These are phyloP conservation scores for Chionoecetes opilio DNA, from an alignment of 1,140 invertebrate genomes.

Conservation along the genomic window DNA sequence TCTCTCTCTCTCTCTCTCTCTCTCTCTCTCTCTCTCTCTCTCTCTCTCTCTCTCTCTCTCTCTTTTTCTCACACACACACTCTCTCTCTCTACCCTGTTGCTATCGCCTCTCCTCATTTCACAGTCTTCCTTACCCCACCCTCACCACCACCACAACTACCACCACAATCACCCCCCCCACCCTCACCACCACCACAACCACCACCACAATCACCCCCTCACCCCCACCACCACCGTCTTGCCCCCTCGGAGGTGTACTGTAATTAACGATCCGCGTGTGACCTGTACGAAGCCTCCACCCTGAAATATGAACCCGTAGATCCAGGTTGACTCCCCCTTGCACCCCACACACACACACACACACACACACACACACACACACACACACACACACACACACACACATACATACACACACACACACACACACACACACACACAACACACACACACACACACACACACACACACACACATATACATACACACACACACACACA, in stretches of 20 bases:
- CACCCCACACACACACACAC: not conserved
- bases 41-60: not conserved
- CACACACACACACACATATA: too few relatives aligned
- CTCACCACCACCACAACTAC: too few relatives aligned
- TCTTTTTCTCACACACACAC: not conserved
- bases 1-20: slow-evolving; percentile 22
- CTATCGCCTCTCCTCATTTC: not conserved
- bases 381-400: too few relatives aligned
- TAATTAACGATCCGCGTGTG: not conserved
- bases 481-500: too few relatives aligned
- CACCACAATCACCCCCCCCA: too few relatives aligned
- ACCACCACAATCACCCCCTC: too few relatives aligned
- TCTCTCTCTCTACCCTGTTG: not conserved
- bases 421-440: too few relatives aligned
- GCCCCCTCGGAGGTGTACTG: not conserved
- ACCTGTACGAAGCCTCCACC: not conserved
- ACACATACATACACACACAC: too few relatives aligned
- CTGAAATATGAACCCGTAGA: not conserved
- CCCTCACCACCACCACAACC: too few relatives aligned
- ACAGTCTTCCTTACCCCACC: not conserved
- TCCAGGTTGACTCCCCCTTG: not conserved
- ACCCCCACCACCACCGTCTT: not conserved
- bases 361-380: too few relatives aligned
- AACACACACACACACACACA: too few relatives aligned
- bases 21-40: slow-evolving; percentile 53